Conservation (phyloP, 2,797 vertebrate species). For the Channallabes apus region DNA sequence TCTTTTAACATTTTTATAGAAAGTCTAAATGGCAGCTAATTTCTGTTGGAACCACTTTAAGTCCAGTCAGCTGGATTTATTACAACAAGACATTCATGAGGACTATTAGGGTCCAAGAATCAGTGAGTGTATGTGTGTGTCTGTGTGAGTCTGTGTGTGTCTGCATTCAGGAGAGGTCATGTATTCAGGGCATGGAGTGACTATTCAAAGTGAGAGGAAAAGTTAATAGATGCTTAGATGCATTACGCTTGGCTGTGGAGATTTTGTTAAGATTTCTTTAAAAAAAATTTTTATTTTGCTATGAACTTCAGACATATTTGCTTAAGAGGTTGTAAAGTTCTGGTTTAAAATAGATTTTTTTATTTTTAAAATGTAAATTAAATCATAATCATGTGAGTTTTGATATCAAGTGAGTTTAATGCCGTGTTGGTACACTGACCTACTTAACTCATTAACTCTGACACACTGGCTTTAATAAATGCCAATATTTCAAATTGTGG, state of each 20-base stretch:
- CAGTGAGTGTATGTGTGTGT: not conserved
- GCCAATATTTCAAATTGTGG: not conserved
- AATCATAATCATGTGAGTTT: not conserved
- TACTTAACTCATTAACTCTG: not conserved
- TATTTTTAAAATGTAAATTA: too few species aligned
- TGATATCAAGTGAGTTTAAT: not conserved
- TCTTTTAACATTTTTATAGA: not conserved
- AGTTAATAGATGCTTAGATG: not conserved
- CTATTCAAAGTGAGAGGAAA: not conserved
- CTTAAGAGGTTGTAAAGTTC: not conserved
- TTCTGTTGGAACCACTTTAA: slow-evolving; percentile 3
- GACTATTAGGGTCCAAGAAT: not conserved
- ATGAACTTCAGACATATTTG: not conserved
- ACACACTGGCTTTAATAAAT: not conserved
- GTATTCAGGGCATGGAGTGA: not conserved
- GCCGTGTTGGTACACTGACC: not conserved
- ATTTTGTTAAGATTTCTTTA: not conserved
- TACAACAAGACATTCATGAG: not conserved
- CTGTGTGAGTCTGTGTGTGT: not conserved
- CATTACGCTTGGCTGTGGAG: not conserved
- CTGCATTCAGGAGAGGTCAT: not conserved
- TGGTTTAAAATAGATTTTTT: not conserved
- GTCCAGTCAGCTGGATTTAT: not conserved
- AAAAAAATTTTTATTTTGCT: not conserved
- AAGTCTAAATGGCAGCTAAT: slow-evolving; percentile 13